Base-by-base conservation (phyloP, 2,888 invertebrate genomes). In the Stenotaenia linearis region DNA sequence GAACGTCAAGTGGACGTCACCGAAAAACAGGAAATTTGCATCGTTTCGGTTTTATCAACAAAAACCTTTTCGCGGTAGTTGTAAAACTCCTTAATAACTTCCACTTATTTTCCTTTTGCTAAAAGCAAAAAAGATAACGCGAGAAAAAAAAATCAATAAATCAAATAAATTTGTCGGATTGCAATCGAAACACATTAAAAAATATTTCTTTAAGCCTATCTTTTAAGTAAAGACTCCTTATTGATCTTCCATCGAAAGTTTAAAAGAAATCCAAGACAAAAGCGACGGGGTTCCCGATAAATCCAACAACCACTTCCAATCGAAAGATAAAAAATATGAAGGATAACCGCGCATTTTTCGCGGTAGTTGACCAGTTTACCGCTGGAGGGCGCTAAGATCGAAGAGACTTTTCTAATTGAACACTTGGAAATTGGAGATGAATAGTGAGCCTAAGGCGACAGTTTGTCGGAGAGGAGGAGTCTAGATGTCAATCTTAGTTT, bases 401-500 rank as follows among this genome's bases (percentile, higher is more conserved):
- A 69, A 12, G 69, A 69, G 69, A 25, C 69, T 69, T 69, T 69
- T 69, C 25, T 69, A 69, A 69, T 69, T 69, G 69, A 69, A 69
- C 69, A 28, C 69, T 4, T 0, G 69, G 69, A 69, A 69, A 69
- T 69, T 69, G 69, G 28, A 69, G 69, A 69, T 69, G 69, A 69
- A 69, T 69, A 69, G 69, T 69, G 69, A 69, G 69, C 69, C 69
- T 25, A 15, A 25, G 69, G 69, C 69, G 69, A 69, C 69, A 69
- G 69, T 69, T 69, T 69, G 69, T 69, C 23, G 69, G 69, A 28
- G 25, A 28, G 69, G 69, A 69, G 69, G 69, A 69, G 69, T 28
- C 69, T 69, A 69, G 69, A 69, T 69, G 69, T 69, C 69, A 69
- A 69, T 69, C 69, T 69, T 69, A 69, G 69, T 69, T 69, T 69